Conservation (phyloP, 1,140 invertebrate genomes). For the Nautilus pompilius region DNA sequence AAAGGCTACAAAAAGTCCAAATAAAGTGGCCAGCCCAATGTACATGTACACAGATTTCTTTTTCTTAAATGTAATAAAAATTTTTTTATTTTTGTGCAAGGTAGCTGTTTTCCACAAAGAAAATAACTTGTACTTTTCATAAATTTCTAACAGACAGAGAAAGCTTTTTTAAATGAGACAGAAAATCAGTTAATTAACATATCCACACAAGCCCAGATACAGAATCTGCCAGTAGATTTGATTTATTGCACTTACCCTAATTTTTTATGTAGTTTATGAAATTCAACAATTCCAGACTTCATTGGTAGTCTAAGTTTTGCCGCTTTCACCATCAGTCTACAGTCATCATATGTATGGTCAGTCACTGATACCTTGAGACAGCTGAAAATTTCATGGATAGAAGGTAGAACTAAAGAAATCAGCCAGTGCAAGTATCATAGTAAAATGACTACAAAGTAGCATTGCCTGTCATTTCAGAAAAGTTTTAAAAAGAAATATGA, state of each 20-base stretch:
- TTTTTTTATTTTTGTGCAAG: neutral
- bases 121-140: neutral
- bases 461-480: no score
- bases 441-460: no score
- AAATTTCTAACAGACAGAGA: neutral
- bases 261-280: constrained; percentile 66
- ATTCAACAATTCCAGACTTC: constrained; percentile 71
- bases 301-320: constrained; percentile 76
- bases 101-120: neutral
- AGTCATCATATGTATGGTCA: constrained; percentile 93
- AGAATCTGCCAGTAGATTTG: neutral
- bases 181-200: neutral
- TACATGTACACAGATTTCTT: no score
- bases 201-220: neutral
- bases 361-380: constrained; percentile 77
- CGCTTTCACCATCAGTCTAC: constrained; percentile 76
- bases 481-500: no score
- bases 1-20: no score
- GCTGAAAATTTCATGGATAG: constrained; percentile 59
- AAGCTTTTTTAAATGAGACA: neutral
- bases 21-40: no score
- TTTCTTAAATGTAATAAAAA: neutral
- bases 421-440: no score
- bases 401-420: neutral
- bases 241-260: constrained; percentile 40